Evolutionary conservation across 2,113 vertebrate genomes (phyloP), one percentile per base, ranked within the genome.

Genomic region (Plotosus lineatus): DNA sequence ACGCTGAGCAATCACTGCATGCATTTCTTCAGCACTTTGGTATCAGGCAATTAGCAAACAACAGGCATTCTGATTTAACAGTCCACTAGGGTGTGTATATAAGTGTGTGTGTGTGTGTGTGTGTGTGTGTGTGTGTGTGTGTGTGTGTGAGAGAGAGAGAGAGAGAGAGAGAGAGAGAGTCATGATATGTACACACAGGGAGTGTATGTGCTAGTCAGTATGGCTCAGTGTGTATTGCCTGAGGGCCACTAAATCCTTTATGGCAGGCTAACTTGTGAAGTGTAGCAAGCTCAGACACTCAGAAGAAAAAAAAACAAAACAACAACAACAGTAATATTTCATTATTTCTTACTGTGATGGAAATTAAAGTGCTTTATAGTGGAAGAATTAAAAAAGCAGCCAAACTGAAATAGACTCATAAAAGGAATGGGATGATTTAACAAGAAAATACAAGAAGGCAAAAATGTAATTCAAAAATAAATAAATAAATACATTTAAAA

Each of bases 41-140:
- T 77, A 44, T 77, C 38, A 77, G 26, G 75, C 55, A 56, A 77
- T 77, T 77, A 77, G 17, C 55, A 77, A 77, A 77, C 55, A n/a
- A 19, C 40, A 46, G 55, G 75, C 55, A 61, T 61, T 40, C 42
- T 46, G 40, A 17, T 71, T 46, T 71, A 46, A 69, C 40, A 69
- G 65, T 69, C 40, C 40, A 44, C 65, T 5, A 44, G 65, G 6
- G 65, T 42, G 19, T 68, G 21, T 69, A 11, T 46, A n/a, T 69
- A n/a, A 46, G 40, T 66, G 63, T 74, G 60, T 63, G 61, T 71
- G 74, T 76, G 55, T 60, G 74, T 31, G 53, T 61, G 55, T 46
- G 75, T 63, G 17, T 63, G 42, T 48, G 40, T 42, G 36, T 61
- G 4, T 77, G n/a, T 53, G 50, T 53, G 50, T 53, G 50, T 53